A percentile compares a stretch with the other conserved stretches of the same genome.
These are phyloP conservation scores for Bombus terrestris DNA, from an alignment of 1,140 invertebrate species.

Conservation along the genomic window DNA sequence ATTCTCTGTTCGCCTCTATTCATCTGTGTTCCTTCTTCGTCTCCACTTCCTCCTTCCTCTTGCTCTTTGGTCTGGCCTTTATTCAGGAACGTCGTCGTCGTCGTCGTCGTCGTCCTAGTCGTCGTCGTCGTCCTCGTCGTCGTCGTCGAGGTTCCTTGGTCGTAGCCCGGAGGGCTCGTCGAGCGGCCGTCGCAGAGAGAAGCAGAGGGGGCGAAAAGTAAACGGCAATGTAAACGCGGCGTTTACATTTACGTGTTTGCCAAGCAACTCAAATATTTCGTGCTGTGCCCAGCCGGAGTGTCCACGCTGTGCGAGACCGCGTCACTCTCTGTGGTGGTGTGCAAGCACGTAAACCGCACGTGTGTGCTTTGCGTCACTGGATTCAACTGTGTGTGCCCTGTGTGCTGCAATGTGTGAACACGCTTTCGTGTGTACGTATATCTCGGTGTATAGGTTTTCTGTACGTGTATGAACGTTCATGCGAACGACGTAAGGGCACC, in stretches of 20 bases:
- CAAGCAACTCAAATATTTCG: conserved; percentile 83
- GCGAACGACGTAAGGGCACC: conserved; percentile 42
- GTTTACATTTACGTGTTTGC: conserved; percentile 83
- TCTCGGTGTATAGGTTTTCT: neutral
- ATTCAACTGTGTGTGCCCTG: neutral
- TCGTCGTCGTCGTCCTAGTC: neutral
- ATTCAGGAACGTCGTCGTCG: conserved; percentile 36
- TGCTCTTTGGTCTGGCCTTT: conserved; percentile 26
- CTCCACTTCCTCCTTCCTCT: neutral
- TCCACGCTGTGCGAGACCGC: conserved; percentile 64
- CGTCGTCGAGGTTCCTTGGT: conserved; percentile 42
- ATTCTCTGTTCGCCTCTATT: neutral
- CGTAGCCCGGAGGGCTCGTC: conserved; percentile 53
- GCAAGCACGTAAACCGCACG: conserved; percentile 53
- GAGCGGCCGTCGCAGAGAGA: neutral
- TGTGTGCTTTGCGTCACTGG: conserved; percentile 38
- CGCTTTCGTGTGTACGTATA: neutral
- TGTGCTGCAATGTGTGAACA: neutral
- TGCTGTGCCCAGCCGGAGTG: conserved; percentile 69
- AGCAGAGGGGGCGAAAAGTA: conserved; percentile 77
- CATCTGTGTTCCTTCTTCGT: neutral
- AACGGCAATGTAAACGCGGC: conserved; percentile 80
- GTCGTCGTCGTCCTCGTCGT: neutral
- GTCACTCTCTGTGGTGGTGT: conserved; percentile 61
- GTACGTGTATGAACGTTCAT: conserved; percentile 15